A percentile compares a stretch with the other conserved stretches of the same genome.
Conservation (phyloP, 2,888 invertebrate genomes). For the Hedya salicella region DNA sequence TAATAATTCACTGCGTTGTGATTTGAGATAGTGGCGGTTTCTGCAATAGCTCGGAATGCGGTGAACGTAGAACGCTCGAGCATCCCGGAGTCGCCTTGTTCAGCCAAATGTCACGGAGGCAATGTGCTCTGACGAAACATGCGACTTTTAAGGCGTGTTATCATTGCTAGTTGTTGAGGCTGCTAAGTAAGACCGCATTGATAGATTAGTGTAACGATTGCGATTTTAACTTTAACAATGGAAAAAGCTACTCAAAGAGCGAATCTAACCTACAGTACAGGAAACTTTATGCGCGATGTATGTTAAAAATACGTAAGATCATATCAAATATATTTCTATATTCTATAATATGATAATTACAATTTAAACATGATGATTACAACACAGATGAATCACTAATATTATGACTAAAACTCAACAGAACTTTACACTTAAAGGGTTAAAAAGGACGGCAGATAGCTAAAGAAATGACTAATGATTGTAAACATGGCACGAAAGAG, state of each 20-base stretch:
- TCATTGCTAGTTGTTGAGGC: not conserved
- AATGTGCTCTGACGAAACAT: conserved; percentile 39
- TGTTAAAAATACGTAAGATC: no score
- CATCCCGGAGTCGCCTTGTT: conserved; percentile 31
- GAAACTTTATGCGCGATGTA: no score
- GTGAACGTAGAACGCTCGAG: conserved; percentile 38
- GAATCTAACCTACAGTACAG: no score
- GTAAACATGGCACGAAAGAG: no score
- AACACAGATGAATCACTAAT: not conserved
- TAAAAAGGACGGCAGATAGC: not conserved
- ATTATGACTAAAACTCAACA: not conserved
- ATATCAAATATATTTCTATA: no score
- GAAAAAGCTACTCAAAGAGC: no score
- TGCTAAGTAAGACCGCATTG: not conserved
- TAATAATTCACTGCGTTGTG: conserved; percentile 25
- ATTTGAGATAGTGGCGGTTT: conserved; percentile 5
- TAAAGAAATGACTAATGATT: no score
- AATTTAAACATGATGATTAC: not conserved
- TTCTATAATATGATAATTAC: no score
- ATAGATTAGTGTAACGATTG: no score
- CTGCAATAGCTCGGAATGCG: conserved; percentile 38
- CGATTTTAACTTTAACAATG: no score
- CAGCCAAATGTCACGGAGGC: conserved; percentile 41
- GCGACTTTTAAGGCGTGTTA: conserved; percentile 22
- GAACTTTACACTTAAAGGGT: not conserved